Evolutionary conservation across 2,888 invertebrate genomes (phyloP).

Genomic region (Conchocele bisecta): DNA sequence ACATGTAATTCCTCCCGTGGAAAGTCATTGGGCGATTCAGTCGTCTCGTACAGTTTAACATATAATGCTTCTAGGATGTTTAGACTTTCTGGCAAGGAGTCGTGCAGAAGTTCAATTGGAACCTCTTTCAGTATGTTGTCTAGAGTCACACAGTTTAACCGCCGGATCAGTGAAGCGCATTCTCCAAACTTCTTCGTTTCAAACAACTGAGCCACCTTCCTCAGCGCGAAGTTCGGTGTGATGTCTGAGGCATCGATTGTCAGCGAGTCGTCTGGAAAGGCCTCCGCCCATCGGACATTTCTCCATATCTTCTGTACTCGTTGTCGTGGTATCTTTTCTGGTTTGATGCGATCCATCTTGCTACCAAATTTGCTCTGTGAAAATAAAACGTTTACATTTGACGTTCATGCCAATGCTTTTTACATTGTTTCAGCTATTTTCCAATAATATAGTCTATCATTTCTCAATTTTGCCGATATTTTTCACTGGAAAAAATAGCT

Average conservation of each 20-base stretch:
- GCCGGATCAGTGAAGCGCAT: conserved; percentile 92
- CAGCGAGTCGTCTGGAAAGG: conserved; percentile 68
- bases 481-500: no score
- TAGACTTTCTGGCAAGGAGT: conserved; percentile 93
- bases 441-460: no score
- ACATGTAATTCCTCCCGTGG: conserved; percentile 84
- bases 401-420: neutral
- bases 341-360: conserved; percentile 65
- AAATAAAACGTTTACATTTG: conserved; percentile 4
- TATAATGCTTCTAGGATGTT: conserved; percentile 93
- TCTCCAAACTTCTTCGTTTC: conserved; percentile 94
- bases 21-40: conserved; percentile 76
- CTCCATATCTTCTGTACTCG: conserved; percentile 72
- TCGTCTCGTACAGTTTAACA: conserved; percentile 84
- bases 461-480: no score
- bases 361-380: conserved; percentile 39
- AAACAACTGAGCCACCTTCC: conserved; percentile 89
- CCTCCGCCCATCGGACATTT: conserved; percentile 69
- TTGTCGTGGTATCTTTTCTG: conserved; percentile 64
- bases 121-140: conserved; percentile 87
- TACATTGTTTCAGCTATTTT: neutral
- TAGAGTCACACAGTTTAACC: conserved; percentile 91
- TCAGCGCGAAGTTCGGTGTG: conserved; percentile 84
- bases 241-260: conserved; percentile 79
- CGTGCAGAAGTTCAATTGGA: conserved; percentile 93